Evolutionary conservation across 2,113 vertebrate genomes (phyloP).

Genomic region (Sander vitreus): DNA sequence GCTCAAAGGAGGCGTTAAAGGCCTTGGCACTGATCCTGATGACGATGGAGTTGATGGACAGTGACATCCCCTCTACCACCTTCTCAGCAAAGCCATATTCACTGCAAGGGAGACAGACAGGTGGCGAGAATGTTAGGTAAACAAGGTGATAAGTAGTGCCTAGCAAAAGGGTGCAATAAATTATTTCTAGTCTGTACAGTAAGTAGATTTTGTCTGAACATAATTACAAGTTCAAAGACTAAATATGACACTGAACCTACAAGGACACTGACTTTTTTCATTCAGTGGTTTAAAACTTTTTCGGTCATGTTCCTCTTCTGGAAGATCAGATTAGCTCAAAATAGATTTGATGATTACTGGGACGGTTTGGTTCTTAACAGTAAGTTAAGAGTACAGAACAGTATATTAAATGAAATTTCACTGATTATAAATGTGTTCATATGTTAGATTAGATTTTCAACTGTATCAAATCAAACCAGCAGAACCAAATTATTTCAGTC

Average conservation of each 20-base stretch:
- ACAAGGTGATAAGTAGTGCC: not conserved
- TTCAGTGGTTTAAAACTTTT: too few species aligned
- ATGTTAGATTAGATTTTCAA: not conserved
- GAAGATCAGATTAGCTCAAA: not conserved
- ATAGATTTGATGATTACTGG: too few species aligned
- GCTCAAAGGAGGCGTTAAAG: slow-evolving; percentile 98
- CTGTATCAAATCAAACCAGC: not conserved
- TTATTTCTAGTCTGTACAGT: not conserved
- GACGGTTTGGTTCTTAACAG: too few species aligned
- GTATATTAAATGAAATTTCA: too few species aligned
- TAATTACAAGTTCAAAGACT: not conserved
- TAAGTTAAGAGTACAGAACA: too few species aligned
- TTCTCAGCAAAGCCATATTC: slow-evolving; percentile 99
- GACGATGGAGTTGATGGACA: slow-evolving; percentile 97
- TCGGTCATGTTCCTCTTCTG: not conserved
- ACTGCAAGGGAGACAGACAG: slow-evolving; percentile 75
- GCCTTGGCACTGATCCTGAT: slow-evolving; percentile 97
- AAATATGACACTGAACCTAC: not conserved
- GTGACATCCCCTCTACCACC: slow-evolving; percentile 97
- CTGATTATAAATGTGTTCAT: not conserved
- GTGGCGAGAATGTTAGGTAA: not conserved
- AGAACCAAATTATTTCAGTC: not conserved
- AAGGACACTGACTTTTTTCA: not conserved
- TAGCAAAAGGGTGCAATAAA: not conserved
- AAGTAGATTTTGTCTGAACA: not conserved